Evolutionary conservation across 2,113 vertebrate genomes (phyloP), one percentile per base, ranked within the genome.

Genomic region (Microcebus griseorufus): DNA sequence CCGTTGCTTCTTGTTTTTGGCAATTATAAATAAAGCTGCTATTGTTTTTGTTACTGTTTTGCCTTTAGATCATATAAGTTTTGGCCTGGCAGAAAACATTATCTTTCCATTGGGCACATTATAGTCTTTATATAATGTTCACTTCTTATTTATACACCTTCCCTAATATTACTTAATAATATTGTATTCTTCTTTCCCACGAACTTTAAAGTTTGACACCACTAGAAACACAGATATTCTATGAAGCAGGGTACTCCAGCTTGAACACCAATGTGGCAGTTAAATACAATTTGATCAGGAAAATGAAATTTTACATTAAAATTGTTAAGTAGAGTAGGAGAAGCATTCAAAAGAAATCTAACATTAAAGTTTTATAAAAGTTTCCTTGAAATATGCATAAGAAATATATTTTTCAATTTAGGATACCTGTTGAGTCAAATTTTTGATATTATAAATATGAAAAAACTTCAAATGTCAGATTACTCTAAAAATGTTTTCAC

Each of bases 301-400:
- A 94, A 94, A 91, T 13, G 32, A 95, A 95, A 90, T 78, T 69
- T 88, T 82, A 81, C 37, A 80, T 17, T 81, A 32, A 72, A 55
- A 78, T 34, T 75, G 17, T 93, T 84, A 90, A 55, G 27, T 62
- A 88, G 12, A 53, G 62, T 55, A 78, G 16, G 20, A 2, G 23
- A 84, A 90, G n/a, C 53, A 72, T 11, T 94, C 16, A 93, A 82
- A 93, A 93, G 65, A 90, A 94, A 94, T 11, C 14, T 81, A 87
- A 94, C 17, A 29, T 92, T 82, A 88, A 83, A 72, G 9, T 82
- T 48, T 17, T 65, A 48, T 58, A 20, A 76, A 76, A 48, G 48
- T 27, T 72, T 78, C 34, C 55, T 93, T 93, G 75, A 67, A 37
- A 70, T 60, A 73, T 32, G 48, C 34, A 95, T 67, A 51, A 48